phyloP scores from a whole-genome alignment of 2,113 vertebrate species.

The Hiodon alosoides region DNA sequence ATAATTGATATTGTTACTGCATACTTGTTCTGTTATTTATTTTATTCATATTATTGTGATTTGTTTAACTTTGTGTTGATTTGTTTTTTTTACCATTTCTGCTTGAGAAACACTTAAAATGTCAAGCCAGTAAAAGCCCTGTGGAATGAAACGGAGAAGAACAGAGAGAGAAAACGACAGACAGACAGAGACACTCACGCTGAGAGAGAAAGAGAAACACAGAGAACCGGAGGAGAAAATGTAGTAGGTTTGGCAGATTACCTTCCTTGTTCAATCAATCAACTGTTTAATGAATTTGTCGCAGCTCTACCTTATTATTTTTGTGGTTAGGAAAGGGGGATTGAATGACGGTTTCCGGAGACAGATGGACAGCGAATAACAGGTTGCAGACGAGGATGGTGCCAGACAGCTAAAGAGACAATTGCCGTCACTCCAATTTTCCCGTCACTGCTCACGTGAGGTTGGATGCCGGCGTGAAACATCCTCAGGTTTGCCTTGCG shows the following conservation, averaged over 20 bases:
- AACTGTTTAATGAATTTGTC: constrained; percentile 61
- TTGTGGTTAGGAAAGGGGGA: no score
- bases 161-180: background rate
- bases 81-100: no score
- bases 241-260: constrained; percentile 49
- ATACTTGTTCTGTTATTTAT: background rate
- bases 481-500: no score
- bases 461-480: no score
- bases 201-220: background rate
- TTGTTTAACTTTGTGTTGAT: no score
- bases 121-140: background rate
- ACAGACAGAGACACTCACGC: no score
- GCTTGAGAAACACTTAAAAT: background rate
- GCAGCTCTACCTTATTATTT: constrained; percentile 26
- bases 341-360: no score
- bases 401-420: no score
- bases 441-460: no score
- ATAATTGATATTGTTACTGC: background rate
- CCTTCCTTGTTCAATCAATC: constrained; percentile 55
- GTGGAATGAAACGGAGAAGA: background rate
- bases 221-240: constrained; percentile 15
- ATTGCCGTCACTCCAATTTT: no score
- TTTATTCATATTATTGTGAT: background rate
- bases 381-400: no score
- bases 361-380: no score